Evolutionary conservation across 2,113 vertebrate species (phyloP).

Genomic region (Pitta sordida): DNA sequence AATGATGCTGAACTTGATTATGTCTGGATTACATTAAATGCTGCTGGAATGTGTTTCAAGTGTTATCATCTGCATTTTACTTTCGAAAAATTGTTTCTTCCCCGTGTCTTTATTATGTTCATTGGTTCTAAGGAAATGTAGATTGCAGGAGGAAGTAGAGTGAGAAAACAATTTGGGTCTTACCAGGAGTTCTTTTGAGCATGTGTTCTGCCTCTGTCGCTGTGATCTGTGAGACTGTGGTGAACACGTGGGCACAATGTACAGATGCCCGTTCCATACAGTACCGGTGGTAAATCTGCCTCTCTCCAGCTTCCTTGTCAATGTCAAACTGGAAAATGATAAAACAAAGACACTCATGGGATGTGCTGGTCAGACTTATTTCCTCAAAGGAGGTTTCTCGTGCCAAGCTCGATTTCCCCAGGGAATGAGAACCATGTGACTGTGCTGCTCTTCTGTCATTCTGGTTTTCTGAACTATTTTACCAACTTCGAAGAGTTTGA

Average conservation of each 20-base stretch:
- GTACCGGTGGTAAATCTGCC: slow-evolving; percentile 96
- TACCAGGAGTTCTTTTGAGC: slow-evolving; percentile 91
- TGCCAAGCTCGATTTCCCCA: neutral
- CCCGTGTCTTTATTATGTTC: neutral
- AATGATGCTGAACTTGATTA: neutral
- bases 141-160: neutral
- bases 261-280: slow-evolving; percentile 91
- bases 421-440: neutral
- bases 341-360: neutral
- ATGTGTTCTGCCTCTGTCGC: slow-evolving; percentile 92
- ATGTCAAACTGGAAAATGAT: slow-evolving; percentile 82
- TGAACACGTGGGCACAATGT: slow-evolving; percentile 92
- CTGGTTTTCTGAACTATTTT: neutral
- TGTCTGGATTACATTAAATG: neutral
- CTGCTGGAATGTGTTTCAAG: neutral
- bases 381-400: neutral
- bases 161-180: neutral
- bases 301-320: slow-evolving; percentile 93
- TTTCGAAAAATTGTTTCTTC: neutral
- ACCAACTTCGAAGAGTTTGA: neutral
- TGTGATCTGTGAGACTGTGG: slow-evolving; percentile 95
- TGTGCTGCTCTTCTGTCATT: neutral
- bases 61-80: neutral
- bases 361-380: neutral
- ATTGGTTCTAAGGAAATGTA: neutral